A percentile compares a stretch with the other conserved stretches of the same genome.
These are phyloP conservation scores for Myrmecobius fasciatus DNA, from an alignment of 2,113 vertebrate species.

Conservation along the genomic window DNA sequence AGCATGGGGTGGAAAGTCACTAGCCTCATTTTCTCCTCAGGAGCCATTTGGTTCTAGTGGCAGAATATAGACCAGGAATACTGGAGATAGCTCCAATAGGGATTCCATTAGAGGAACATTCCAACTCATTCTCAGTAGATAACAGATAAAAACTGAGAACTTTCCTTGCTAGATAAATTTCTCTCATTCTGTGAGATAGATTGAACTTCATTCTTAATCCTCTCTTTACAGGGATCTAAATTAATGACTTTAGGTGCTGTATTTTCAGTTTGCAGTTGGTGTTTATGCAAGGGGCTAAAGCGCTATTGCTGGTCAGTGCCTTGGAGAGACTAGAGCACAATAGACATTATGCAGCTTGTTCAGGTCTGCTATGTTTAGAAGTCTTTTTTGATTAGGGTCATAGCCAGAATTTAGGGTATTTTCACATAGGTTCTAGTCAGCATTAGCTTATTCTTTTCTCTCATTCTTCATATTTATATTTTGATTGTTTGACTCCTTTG, in stretches of 20 bases:
- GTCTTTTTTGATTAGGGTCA: not conserved
- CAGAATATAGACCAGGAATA: no score
- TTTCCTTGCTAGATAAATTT: constrained; percentile 76
- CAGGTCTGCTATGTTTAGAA: not conserved
- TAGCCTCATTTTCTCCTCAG: constrained; percentile 70
- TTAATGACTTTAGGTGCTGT: constrained; percentile 76
- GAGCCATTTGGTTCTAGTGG: constrained; percentile 48
- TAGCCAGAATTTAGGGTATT: not conserved
- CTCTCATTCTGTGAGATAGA: constrained; percentile 75
- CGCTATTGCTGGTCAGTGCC: not conserved
- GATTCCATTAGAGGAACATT: constrained; percentile 89
- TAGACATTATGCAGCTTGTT: not conserved
- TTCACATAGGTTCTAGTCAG: not conserved
- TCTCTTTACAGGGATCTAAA: constrained; percentile 67
- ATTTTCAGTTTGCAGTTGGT: constrained; percentile 85
- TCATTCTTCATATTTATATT: not conserved
- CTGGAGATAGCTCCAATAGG: constrained; percentile 72
- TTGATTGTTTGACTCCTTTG: not conserved
- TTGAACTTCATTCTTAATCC: constrained; percentile 73
- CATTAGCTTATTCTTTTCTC: not conserved
- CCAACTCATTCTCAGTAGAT: constrained; percentile 82
- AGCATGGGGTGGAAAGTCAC: no score
- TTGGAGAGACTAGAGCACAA: not conserved
- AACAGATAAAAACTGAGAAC: constrained; percentile 79
- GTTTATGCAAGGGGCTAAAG: constrained; percentile 71